phyloP scores from a whole-genome alignment of 2,888 invertebrate species.

The Aphidoletes aphidimyza region DNA sequence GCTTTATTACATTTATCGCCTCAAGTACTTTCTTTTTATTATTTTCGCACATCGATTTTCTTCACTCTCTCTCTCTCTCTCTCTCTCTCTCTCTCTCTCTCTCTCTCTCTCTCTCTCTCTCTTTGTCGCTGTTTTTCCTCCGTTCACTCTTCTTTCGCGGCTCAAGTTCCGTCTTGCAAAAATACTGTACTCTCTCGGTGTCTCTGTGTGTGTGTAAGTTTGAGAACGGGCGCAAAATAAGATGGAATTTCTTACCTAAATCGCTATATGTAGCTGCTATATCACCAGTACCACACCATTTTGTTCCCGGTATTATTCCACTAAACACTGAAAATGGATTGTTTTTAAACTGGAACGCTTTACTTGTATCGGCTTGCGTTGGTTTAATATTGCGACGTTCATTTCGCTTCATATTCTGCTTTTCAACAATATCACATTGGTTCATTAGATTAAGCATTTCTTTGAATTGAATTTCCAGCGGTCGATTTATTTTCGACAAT shows the following conservation, averaged over 20 bases:
- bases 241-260: conserved; percentile 64
- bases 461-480: conserved; percentile 74
- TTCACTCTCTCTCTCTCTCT: too few relatives aligned
- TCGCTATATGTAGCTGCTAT: conserved; percentile 86
- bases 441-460: conserved; percentile 84
- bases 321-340: conserved; percentile 78
- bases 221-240: too few relatives aligned
- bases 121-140: too few relatives aligned
- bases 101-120: too few relatives aligned
- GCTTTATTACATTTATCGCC: too few relatives aligned
- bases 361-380: conserved; percentile 68
- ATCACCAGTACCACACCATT: conserved; percentile 84
- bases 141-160: too few relatives aligned
- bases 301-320: conserved; percentile 83
- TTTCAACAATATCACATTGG: conserved; percentile 79
- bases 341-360: conserved; percentile 9
- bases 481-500: conserved; percentile 72
- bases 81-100: too few relatives aligned
- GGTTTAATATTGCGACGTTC: conserved; percentile 62
- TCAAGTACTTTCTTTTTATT: too few relatives aligned
- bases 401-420: conserved; percentile 58
- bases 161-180: too few relatives aligned
- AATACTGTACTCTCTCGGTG: too few relatives aligned
- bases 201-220: too few relatives aligned
- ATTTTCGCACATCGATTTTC: too few relatives aligned